Evolutionary conservation across 2,113 vertebrate genomes (phyloP).

Genomic region (Cyprinodon variegatus): DNA sequence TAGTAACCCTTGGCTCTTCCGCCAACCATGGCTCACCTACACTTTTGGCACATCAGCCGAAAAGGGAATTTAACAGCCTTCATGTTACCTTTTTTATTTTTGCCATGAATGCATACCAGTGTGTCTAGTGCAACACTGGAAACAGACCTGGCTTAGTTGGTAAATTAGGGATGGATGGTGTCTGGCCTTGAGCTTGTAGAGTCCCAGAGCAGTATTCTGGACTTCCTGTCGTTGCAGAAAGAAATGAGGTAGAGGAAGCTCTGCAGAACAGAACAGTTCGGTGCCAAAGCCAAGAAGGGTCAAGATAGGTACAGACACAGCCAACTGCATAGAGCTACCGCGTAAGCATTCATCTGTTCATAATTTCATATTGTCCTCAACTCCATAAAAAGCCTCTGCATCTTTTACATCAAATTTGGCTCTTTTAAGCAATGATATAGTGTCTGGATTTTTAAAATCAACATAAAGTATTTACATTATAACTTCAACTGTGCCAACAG

Average conservation of each 20-base stretch:
- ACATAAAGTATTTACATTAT: conserved; percentile 53
- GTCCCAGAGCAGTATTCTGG: conserved; percentile 59
- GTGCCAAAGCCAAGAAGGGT: conserved; percentile 43
- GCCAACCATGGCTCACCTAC: conserved; percentile 58
- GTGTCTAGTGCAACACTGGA: conserved; percentile 38
- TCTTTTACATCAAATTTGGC: conserved; percentile 47
- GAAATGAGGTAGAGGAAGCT: conserved; percentile 57
- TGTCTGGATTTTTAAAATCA: conserved; percentile 49
- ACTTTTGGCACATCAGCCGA: conserved; percentile 44
- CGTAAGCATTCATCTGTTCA: conserved; percentile 51
- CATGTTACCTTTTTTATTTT: conserved; percentile 48
- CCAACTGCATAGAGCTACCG: conserved; percentile 42
- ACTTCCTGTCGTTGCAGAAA: conserved; percentile 55
- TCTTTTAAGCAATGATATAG: conserved; percentile 47
- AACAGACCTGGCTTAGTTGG: conserved; percentile 50
- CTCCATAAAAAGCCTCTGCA: conserved; percentile 61
- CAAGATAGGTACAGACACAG: conserved; percentile 35
- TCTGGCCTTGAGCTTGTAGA: conserved; percentile 47
- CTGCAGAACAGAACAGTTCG: conserved; percentile 51
- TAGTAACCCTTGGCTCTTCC: conserved; percentile 24
- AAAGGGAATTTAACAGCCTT: conserved; percentile 36
- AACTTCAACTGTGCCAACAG: conserved; percentile 29
- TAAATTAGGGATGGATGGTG: conserved; percentile 68
- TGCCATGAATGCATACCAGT: conserved; percentile 48
- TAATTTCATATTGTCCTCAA: conserved; percentile 56